Evolutionary conservation across 2,797 vertebrate species (phyloP), one percentile per base, ranked within the genome.

Genomic region (Gymnothorax reevesii): DNA sequence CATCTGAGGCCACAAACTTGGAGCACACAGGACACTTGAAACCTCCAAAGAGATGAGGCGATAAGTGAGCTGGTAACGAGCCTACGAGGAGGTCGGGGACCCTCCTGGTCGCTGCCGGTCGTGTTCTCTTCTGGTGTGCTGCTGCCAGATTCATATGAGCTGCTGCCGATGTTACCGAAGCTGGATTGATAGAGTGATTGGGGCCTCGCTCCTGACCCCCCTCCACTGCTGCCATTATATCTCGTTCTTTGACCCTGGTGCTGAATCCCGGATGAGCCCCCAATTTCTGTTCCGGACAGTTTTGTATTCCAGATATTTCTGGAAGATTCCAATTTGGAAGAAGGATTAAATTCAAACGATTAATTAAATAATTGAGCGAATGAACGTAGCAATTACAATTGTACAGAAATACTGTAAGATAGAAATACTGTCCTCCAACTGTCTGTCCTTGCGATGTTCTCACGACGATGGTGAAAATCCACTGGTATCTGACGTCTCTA

Each of bases 1-100:
- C 98, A 25, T 98, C 97, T 10, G 98, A 95, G 13, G 96, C 95
- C 93, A 99, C 96, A 92, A 97, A 99, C 95, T 98, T 99, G 92
- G 98, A 98, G 96, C 99, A 99, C 85, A 99, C 95, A 7, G 98
- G 99, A 94, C 99, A 99, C 94, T 98, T 98, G 95, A 99, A 98
- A 98, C 98, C 98, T 97, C 97, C 97, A 84, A 99, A 97, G 93
- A 98, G 93, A 93, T 96, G 97, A 89, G 98, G 97, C 66, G 98
- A 98, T 87, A 99, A 97, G 93, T 99, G 97, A n/a, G 97, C 95
- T 4, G 98, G 97, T 55, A 98, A 92, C 2, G 98, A 99, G 79
- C 98, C 98, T 90, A 98, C 97, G 6, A 98, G 93, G 0, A 98
- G 93, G 88, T n/a, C 97, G 95, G 91, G 97, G 97, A 75, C 95